Conservation (phyloP, 2,113 vertebrate species). For the Perca schrenkii region DNA sequence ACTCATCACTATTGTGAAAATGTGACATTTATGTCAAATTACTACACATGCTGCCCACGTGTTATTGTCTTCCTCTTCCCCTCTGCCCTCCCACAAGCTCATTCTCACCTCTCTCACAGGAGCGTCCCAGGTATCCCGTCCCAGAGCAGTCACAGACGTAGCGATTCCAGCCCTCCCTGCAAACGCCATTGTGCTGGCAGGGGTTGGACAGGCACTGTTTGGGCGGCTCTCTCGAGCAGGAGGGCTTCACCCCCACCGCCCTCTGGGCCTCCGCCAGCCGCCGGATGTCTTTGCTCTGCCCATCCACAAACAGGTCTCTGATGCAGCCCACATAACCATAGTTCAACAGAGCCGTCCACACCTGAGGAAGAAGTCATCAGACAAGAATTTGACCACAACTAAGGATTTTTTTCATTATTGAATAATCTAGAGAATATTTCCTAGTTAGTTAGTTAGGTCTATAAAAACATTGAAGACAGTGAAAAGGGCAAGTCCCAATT, state of each 20-base stretch:
- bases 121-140: slow-evolving; percentile 95
- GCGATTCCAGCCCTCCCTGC: slow-evolving; percentile 98
- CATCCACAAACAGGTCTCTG: slow-evolving; percentile 97
- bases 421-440: background rate
- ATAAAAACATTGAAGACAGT: background rate
- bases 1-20: slow-evolving; percentile 47
- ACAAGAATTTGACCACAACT: slow-evolving; percentile 2
- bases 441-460: background rate
- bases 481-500: background rate
- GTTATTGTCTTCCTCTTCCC: background rate
- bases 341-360: slow-evolving; percentile 98
- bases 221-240: slow-evolving; percentile 94
- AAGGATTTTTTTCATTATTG: background rate
- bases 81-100: background rate
- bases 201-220: slow-evolving; percentile 99
- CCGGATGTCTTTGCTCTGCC: slow-evolving; percentile 98
- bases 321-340: slow-evolving; percentile 99
- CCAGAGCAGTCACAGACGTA: slow-evolving; percentile 99
- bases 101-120: slow-evolving; percentile 94
- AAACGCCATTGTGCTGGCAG: slow-evolving; percentile 96
- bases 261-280: slow-evolving; percentile 96
- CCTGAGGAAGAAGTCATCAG: slow-evolving; percentile 83
- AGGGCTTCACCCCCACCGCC: slow-evolving; percentile 97
- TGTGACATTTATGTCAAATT: slow-evolving; percentile 13
- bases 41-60: slow-evolving; percentile 1